These are phyloP conservation scores for Campoplex capitator DNA, from an alignment of 2,888 invertebrate genomes.

Conservation along the genomic window DNA sequence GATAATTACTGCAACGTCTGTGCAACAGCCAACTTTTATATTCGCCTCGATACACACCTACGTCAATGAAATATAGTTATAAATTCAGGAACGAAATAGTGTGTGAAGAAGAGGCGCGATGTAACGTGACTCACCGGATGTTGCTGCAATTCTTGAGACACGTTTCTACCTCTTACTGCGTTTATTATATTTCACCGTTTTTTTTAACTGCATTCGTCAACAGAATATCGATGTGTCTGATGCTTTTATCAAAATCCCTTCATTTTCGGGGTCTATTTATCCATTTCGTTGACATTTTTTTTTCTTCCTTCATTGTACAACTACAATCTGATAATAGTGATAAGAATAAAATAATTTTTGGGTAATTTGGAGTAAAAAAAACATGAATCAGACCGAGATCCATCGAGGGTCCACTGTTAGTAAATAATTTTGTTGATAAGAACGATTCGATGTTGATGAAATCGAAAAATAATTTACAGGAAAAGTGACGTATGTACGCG, in stretches of 20 bases:
- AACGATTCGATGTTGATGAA: too few species aligned
- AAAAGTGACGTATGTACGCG: too few species aligned
- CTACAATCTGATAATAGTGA: too few species aligned
- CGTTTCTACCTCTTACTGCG: slow-evolving; percentile 17
- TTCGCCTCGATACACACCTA: slow-evolving; percentile 17
- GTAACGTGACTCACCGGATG: slow-evolving; percentile 64
- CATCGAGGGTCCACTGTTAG: too few species aligned
- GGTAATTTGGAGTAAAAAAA: too few species aligned
- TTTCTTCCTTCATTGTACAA: too few species aligned
- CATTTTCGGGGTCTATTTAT: neutral
- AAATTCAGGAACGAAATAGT: slow-evolving; percentile 23
- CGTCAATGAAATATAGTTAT: slow-evolving; percentile 3
- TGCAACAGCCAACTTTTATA: slow-evolving; percentile 23
- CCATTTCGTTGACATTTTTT: neutral
- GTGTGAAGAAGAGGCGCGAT: slow-evolving; percentile 54
- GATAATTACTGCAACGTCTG: slow-evolving; percentile 75
- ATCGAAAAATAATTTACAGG: too few species aligned
- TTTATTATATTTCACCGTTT: slow-evolving; percentile 13
- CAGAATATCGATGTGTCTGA: slow-evolving; percentile 19
- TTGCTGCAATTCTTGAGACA: slow-evolving; percentile 57
- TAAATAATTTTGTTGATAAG: too few species aligned
- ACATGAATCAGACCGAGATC: too few species aligned
- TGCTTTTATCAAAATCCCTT: neutral
- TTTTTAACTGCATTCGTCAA: neutral
- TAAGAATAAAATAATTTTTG: too few species aligned